phyloP scores from a whole-genome alignment of 2,888 invertebrate genomes.

The Mythimna impura region DNA sequence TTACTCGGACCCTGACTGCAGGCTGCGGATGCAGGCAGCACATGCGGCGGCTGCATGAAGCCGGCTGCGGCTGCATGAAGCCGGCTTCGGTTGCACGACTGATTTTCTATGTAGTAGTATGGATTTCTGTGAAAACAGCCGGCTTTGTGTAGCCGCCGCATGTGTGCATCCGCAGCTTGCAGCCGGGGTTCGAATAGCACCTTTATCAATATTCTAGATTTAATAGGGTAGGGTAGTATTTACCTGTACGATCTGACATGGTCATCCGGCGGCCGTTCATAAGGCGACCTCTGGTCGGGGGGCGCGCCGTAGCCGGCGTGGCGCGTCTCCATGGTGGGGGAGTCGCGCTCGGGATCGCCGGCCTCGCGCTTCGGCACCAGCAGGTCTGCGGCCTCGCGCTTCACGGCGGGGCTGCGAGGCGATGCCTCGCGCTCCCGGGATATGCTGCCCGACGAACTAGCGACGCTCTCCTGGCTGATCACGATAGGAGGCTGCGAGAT shows the following conservation, averaged over 20 bases:
- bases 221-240: not conserved
- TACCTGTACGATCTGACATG: slow-evolving; percentile 91
- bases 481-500: slow-evolving; percentile 63
- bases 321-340: slow-evolving; percentile 93
- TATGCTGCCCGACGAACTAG: slow-evolving; percentile 66
- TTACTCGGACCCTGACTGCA: too few relatives aligned
- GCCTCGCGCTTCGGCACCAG: slow-evolving; percentile 93
- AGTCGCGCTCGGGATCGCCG: slow-evolving; percentile 92
- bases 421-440: slow-evolving; percentile 77
- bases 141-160: too few relatives aligned
- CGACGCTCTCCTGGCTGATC: slow-evolving; percentile 58
- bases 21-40: too few relatives aligned
- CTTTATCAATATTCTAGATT: too few relatives aligned
- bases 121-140: too few relatives aligned
- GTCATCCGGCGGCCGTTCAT: slow-evolving; percentile 92
- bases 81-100: too few relatives aligned
- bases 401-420: slow-evolving; percentile 86
- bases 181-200: too few relatives aligned
- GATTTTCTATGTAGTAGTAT: too few relatives aligned
- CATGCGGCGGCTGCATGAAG: too few relatives aligned
- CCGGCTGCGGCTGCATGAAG: too few relatives aligned
- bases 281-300: slow-evolving; percentile 92
- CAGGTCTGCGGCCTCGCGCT: slow-evolving; percentile 88
- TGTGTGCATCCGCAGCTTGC: too few relatives aligned
- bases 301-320: slow-evolving; percentile 92